phyloP scores from a whole-genome alignment of 1,140 invertebrate genomes.

The Rhynchophorus ferrugineus region DNA sequence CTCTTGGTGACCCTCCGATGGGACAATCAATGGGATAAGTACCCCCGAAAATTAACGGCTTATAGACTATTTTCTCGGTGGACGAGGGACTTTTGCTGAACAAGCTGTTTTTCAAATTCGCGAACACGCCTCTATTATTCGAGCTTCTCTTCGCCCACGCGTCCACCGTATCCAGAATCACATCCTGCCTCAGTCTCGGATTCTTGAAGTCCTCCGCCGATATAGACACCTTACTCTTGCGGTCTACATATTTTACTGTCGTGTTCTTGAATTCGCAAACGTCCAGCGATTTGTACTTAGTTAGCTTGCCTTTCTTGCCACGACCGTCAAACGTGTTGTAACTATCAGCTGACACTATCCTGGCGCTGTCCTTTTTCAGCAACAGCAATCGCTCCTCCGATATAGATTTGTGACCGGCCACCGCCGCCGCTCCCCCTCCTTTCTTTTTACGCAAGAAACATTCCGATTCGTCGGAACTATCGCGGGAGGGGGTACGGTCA shows the following conservation, averaged over 20 bases:
- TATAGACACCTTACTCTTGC: constrained; percentile 33
- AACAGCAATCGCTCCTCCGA: constrained; percentile 36
- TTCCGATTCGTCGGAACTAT: constrained; percentile 33
- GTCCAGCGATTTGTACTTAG: constrained; percentile 38
- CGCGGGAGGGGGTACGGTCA: constrained; percentile 27
- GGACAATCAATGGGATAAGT: constrained; percentile 74
- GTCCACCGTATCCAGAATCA: constrained; percentile 55
- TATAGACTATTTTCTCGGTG: constrained; percentile 40
- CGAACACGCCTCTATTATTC: constrained; percentile 31
- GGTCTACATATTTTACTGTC: constrained; percentile 30
- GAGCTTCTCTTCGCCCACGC: constrained; percentile 44
- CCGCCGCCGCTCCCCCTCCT: not conserved
- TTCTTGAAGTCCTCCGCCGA: constrained; percentile 35
- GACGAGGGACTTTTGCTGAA: constrained; percentile 29
- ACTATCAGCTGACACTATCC: constrained; percentile 33
- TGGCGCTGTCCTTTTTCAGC: constrained; percentile 34
- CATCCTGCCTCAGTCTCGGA: constrained; percentile 40
- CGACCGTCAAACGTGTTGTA: constrained; percentile 38
- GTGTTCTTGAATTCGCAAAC: constrained; percentile 28
- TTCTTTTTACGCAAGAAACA: not conserved
- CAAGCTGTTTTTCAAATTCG: constrained; percentile 36
- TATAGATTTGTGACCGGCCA: constrained; percentile 16
- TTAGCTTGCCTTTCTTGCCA: constrained; percentile 30
- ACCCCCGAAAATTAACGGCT: constrained; percentile 68
- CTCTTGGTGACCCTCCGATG: constrained; percentile 12